Base-by-base conservation (phyloP, 2,888 invertebrate genomes). In the Sphaerophoria taeniata region DNA sequence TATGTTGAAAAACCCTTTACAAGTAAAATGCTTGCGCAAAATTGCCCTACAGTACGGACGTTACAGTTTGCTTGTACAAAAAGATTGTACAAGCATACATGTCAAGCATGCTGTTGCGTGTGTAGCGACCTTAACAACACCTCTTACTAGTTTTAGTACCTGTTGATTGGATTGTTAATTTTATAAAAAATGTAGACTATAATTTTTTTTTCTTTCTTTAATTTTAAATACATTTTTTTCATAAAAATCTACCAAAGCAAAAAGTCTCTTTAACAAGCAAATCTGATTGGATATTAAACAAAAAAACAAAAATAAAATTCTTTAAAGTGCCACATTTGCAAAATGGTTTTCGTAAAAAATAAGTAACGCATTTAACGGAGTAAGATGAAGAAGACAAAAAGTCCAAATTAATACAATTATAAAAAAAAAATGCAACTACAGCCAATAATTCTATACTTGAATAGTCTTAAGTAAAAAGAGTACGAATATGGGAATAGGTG, bases 321-420 rank as follows among this genome's bases (percentile, higher is more conserved):
- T 67, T 67, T 51, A 75, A 75, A 79, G 72, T 80, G 84, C 84
- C 84, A 76, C 78, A 79, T 60, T 73, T 80, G 49, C n/a, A 70
- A 74, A 74, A 65, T 53, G 61, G 47, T 70, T 69, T 69, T 73
- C 55, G 60, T 75, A 75, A 75, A 33, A 67, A 49, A 58, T 74
- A 83, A 79, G 83, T 79, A 74, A 70, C 71, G 74, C 83, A 83
- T 83, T 83, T 83, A 24, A 83, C 74, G 78, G 74, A 83, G 58
- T 58, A 74, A 61, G 36, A 39, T 58, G 14, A 45, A 39, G 24
- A 24, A 67, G n/a, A 24, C 12, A 24, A n/a, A n/a, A 65, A 65
- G 14, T 16, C n/a, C 1, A 49, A 49, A 65, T 24, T 24, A 24
- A 24, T 2, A 24, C 24, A 11, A 60, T 71, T 45, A 24, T 24